A percentile compares a stretch with the other conserved stretches of the same genome.
Conservation (phyloP, 2,797 vertebrate genomes). For the Gambusia yucatana region DNA sequence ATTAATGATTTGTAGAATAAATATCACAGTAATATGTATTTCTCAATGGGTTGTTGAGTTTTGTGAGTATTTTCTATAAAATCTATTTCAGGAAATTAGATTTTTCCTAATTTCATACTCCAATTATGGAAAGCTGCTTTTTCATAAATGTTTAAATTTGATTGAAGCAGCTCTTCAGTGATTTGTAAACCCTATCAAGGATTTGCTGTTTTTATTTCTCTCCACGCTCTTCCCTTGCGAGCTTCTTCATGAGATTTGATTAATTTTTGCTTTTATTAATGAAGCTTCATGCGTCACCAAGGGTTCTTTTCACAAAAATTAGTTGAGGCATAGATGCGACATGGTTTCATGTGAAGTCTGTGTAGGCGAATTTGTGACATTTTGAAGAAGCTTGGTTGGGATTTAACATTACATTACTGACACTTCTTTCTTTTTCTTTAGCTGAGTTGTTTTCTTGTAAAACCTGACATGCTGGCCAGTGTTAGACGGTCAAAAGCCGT, state of each 20-base stretch:
- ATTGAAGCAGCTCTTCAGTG: neutral
- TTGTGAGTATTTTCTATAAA: neutral
- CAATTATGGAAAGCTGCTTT: neutral
- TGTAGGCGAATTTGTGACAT: neutral
- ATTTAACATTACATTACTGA: neutral
- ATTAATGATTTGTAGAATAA: neutral
- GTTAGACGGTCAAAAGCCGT: neutral
- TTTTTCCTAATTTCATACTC: neutral
- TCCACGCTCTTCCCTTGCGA: neutral
- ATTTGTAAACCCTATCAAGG: neutral
- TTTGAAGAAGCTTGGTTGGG: neutral
- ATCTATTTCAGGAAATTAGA: neutral
- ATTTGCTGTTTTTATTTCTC: neutral
- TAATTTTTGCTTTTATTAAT: neutral
- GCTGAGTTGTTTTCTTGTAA: neutral
- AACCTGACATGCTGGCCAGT: neutral
- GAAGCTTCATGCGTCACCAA: neutral
- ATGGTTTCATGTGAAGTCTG: neutral
- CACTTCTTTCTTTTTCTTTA: neutral
- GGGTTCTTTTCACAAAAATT: neutral
- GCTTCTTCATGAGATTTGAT: neutral
- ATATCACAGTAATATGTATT: neutral
- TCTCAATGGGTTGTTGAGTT: neutral
- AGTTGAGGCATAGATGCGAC: neutral
- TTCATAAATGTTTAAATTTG: neutral